Evolutionary conservation across 2,888 invertebrate species (phyloP).

Genomic region (Acleris literana): DNA sequence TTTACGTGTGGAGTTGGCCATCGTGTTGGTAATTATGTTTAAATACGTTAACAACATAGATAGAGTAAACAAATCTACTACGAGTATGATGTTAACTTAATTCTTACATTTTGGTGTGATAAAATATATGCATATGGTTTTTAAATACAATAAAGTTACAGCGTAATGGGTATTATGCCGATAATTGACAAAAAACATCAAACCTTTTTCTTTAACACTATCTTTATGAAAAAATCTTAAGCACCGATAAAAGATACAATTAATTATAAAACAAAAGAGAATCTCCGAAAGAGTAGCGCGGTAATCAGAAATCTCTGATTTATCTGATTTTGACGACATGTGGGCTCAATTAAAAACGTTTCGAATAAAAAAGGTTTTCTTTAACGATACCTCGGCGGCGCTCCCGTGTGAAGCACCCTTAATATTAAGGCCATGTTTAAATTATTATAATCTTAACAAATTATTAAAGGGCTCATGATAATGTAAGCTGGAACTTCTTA

Average conservation of each 20-base stretch:
- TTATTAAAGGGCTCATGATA: too few relatives aligned
- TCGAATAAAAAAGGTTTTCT: conserved; percentile 56
- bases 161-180: too few relatives aligned
- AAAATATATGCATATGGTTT: neutral
- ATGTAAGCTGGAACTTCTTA: too few relatives aligned
- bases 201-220: neutral
- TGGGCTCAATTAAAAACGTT: conserved; percentile 72
- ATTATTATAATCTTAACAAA: neutral
- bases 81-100: neutral
- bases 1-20: conserved; percentile 15
- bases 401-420: conserved; percentile 59
- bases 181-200: neutral
- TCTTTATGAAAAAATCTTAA: conserved; percentile 11
- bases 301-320: conserved; percentile 66
- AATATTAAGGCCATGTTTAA: conserved; percentile 55
- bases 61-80: neutral
- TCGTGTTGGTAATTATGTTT: conserved; percentile 16
- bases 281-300: conserved; percentile 44
- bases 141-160: too few relatives aligned
- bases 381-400: conserved; percentile 57
- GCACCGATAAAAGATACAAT: conserved; percentile 15
- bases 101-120: neutral
- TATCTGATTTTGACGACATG: conserved; percentile 68
- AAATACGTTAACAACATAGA: neutral
- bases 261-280: conserved; percentile 34